phyloP scores from a whole-genome alignment of 1,140 invertebrate species.

The Doryteuthis pealeii region DNA sequence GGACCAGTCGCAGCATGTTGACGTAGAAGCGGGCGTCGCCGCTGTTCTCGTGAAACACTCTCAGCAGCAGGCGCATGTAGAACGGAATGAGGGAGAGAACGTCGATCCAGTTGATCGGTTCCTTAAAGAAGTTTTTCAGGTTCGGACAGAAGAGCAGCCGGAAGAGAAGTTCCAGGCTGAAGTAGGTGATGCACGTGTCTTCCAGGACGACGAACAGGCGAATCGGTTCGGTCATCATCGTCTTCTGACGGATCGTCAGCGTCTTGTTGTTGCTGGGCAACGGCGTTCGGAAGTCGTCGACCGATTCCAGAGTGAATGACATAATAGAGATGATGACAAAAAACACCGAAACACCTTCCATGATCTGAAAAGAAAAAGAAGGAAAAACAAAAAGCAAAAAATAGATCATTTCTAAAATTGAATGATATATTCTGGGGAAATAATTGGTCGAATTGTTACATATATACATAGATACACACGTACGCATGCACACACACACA shows the following conservation, averaged over 20 bases:
- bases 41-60: conserved; percentile 21
- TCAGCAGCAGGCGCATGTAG: conserved; percentile 38
- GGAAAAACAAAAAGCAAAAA: background rate
- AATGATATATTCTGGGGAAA: no score
- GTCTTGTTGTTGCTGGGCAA: conserved; percentile 15
- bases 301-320: conserved; percentile 48
- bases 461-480: background rate
- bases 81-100: conserved; percentile 60
- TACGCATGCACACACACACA: background rate
- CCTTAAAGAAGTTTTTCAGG: conserved; percentile 52
- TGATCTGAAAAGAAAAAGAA: conserved; percentile 73
- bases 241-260: conserved; percentile 31
- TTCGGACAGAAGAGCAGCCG: conserved; percentile 57
- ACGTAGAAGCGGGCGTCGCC: conserved; percentile 35
- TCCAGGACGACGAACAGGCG: conserved; percentile 37
- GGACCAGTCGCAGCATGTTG: conserved; percentile 45
- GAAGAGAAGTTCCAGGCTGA: conserved; percentile 58
- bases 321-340: conserved; percentile 66
- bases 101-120: conserved; percentile 60
- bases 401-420: background rate
- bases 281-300: conserved; percentile 35
- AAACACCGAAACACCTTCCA: conserved; percentile 93
- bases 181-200: conserved; percentile 58
- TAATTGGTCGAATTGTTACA: background rate
- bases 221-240: conserved; percentile 34